Conservation (phyloP, 2,888 invertebrate genomes). For the Morpho achilles region DNA sequence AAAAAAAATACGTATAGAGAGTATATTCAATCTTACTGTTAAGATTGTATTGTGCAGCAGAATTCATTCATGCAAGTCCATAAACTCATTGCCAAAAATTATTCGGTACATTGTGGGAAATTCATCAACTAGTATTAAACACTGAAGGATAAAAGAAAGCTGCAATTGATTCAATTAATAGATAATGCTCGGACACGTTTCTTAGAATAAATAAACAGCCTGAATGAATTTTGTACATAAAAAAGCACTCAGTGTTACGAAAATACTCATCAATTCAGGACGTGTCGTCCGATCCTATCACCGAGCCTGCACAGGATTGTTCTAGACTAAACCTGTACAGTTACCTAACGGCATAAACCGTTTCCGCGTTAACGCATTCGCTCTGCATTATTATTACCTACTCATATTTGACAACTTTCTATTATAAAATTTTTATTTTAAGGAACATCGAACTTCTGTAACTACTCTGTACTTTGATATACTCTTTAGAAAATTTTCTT, state of each 20-base stretch:
- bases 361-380: conserved; percentile 68
- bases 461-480: too few species aligned
- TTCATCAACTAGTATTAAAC: not conserved
- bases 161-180: not conserved
- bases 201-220: conserved; percentile 2
- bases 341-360: conserved; percentile 69
- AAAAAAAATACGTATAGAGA: too few species aligned
- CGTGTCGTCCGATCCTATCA: conserved; percentile 63
- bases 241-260: conserved; percentile 20
- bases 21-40: too few species aligned
- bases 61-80: not conserved
- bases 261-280: conserved; percentile 60
- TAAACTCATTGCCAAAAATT: not conserved
- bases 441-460: not conserved
- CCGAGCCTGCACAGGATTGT: conserved; percentile 60
- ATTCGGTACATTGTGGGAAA: not conserved
- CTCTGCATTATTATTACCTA: conserved; percentile 48
- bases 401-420: conserved; percentile 25
- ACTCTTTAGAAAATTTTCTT: too few species aligned
- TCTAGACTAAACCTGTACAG: conserved; percentile 71
- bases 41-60: not conserved
- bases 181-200: not conserved
- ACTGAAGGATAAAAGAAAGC: conserved; percentile 4
- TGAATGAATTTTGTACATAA: conserved; percentile 7
- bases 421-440: not conserved